Evolutionary conservation across 35 echinoderm and acorn worm genomes (phyloP), one percentile per base, ranked within the genome.

Genomic region (Acanthaster planci): DNA sequence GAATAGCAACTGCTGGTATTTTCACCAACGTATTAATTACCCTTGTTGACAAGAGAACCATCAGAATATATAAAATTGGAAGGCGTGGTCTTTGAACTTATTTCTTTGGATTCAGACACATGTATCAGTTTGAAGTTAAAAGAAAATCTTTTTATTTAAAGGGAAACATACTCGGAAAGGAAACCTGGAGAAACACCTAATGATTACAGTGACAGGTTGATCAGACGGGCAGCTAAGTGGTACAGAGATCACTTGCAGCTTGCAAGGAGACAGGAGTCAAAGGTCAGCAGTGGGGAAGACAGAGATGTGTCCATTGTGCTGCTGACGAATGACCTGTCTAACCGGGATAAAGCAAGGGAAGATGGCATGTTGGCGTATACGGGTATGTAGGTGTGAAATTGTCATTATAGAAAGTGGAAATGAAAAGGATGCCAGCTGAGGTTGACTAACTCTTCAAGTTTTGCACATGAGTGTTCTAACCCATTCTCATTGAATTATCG

Each of bases 121-220:
- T 47, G 4, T 47, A 12, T 6, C 4, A 47, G 12, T 47, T 47
- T 47, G 12, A 47, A 47, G 12, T 47, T 4, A 47, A 35, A 68
- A 23, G 21, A 23, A 23, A 21, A 68, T 68, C 8, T 53, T 83
- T 50, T 2, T 83, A 0, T 78, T 86, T 42, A n/a, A 56, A 98
- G 95, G 42, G 95, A 93, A 17, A 97, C 95, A 27, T 98, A 84
- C 55, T 91, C 89, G 55, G 95, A 98, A 75, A 55, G 92, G 38
- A 76, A 84, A 53, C 88, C 87, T 8, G 88, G 89, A 5, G 95
- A 98, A 47, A 57, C 88, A 59, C 77, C 95, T 0, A 98, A 98
- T 79, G 95, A 98, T 67, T 93, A 90, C 80, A 98, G 93, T 72
- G 95, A 98, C 56, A 84, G 95, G 39, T 76, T 85, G 15, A 98